These are phyloP conservation scores for Erpetoichthys calabaricus DNA, from an alignment of 2,797 vertebrate genomes.

Conservation along the genomic window DNA sequence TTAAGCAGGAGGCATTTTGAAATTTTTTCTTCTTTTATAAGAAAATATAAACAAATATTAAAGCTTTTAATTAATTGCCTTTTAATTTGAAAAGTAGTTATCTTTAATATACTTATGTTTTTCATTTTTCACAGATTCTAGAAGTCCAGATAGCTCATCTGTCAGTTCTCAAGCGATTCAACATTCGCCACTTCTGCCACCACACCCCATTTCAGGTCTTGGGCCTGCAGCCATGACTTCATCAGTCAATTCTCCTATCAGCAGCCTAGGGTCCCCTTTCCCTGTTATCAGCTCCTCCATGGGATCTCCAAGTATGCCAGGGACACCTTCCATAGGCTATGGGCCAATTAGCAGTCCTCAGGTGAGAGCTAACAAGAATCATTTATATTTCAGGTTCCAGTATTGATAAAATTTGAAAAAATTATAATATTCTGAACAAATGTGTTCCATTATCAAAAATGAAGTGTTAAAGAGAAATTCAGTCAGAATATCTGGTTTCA, in stretches of 20 bases:
- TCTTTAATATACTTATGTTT: not conserved
- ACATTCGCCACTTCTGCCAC: slow-evolving; percentile 50
- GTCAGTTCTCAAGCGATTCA: slow-evolving; percentile 62
- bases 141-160: slow-evolving; percentile 78
- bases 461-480: too few species aligned
- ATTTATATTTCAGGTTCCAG: not conserved
- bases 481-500: too few species aligned
- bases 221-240: slow-evolving; percentile 48
- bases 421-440: too few species aligned
- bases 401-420: not conserved
- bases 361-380: slow-evolving; percentile 34
- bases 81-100: not conserved
- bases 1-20: too few species aligned
- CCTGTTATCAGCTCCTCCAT: slow-evolving; percentile 84
- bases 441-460: too few species aligned
- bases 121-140: slow-evolving; percentile 47
- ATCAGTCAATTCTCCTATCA: slow-evolving; percentile 53
- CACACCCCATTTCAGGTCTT: slow-evolving; percentile 31
- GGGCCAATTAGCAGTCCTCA: slow-evolving; percentile 87
- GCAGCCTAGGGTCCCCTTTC: slow-evolving; percentile 74
- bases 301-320: slow-evolving; percentile 73
- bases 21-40: too few species aligned
- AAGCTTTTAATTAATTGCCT: too few species aligned
- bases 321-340: slow-evolving; percentile 72
- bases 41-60: too few species aligned